Base-by-base conservation (phyloP, 2,797 vertebrate species). In the Danio aesculapii region DNA sequence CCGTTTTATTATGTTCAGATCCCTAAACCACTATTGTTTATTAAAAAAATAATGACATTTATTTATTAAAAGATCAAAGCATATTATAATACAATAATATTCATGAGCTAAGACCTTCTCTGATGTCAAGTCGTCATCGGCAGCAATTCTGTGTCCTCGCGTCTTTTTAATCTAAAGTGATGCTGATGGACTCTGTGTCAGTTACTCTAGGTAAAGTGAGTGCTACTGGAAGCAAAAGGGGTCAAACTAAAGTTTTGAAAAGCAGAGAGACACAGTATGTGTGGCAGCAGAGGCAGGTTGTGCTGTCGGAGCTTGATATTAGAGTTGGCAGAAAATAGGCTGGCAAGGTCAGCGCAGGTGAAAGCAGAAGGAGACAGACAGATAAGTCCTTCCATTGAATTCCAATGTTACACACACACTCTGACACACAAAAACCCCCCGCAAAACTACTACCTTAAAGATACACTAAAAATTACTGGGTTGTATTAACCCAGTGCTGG, bases 301-400 rank as follows among this genome's bases (percentile, higher is more conserved):
- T 59, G 59, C 77, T 50, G 67, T 57, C 53, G 14, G 73, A 62
- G 71, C 39, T 41, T 68, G 59, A 64, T 53, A 68, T 81, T 66
- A 66, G 57, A 83, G 69, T 78, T 81, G 74, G 43, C 66, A 70
- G 57, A 52, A 82, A 84, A 82, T 74, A 77, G 62, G 44, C 79
- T 44, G 63, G 70, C 41, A 68, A 78, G 72, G 77, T 77, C 75
- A 78, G 8, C 16, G 50, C 16, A 47, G 67, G 76, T 68, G 49
- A 70, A 68, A 58, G 14, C 69, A 68, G 16, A 21, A 43, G 8
- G 47, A 68, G 14, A 59, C 59, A 61, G 57, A 53, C 13, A 50
- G 67, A 53, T 21, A 46, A 69, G n/a, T 30, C 21, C 63, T 57
- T 30, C 49, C 47, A 30, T 21, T 79, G 58, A 53, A 72, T 72